Evolutionary conservation across 1,140 invertebrate species (phyloP).

Genomic region (Drosophila trapezifrons): DNA sequence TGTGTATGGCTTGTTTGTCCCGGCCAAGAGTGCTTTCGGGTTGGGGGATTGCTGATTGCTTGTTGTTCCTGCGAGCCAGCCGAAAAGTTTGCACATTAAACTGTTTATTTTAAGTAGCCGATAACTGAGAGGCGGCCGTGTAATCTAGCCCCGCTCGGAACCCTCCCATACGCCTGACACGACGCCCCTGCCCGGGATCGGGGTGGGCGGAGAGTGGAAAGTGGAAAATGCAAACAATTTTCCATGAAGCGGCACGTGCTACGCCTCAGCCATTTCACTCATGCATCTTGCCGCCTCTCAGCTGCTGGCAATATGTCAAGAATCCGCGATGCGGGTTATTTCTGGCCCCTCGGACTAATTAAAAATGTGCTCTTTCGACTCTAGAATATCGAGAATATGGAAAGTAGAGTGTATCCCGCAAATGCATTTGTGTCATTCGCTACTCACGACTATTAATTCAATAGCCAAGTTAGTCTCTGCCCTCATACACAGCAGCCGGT

Average conservation of each 20-base stretch:
- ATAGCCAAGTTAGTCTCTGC: constrained; percentile 28
- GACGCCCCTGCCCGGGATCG: neutral
- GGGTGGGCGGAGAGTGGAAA: neutral
- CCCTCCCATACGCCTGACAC: constrained; percentile 44
- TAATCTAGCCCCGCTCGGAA: constrained; percentile 32
- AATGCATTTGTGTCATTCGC: constrained; percentile 66
- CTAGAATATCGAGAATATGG: constrained; percentile 9
- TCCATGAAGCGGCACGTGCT: constrained; percentile 68
- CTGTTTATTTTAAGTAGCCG: constrained; percentile 79
- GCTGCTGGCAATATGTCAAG: constrained; percentile 82
- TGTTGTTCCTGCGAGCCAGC: constrained; percentile 42
- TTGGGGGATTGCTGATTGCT: constrained; percentile 28
- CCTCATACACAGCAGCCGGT: neutral
- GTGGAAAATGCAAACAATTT: constrained; percentile 68
- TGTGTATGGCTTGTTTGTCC: constrained; percentile 61
- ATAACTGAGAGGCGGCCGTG: constrained; percentile 52
- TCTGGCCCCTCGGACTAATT: constrained; percentile 62
- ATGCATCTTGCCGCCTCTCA: constrained; percentile 45
- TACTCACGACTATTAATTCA: constrained; percentile 75
- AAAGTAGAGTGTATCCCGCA: constrained; percentile 43
- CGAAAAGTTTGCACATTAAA: constrained; percentile 78
- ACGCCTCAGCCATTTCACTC: constrained; percentile 63
- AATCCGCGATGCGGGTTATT: constrained; percentile 66
- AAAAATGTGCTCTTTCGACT: constrained; percentile 66
- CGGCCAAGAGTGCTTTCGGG: constrained; percentile 20